Evolutionary conservation across 2,888 invertebrate genomes (phyloP).

Genomic region (Galeruca laticollis): DNA sequence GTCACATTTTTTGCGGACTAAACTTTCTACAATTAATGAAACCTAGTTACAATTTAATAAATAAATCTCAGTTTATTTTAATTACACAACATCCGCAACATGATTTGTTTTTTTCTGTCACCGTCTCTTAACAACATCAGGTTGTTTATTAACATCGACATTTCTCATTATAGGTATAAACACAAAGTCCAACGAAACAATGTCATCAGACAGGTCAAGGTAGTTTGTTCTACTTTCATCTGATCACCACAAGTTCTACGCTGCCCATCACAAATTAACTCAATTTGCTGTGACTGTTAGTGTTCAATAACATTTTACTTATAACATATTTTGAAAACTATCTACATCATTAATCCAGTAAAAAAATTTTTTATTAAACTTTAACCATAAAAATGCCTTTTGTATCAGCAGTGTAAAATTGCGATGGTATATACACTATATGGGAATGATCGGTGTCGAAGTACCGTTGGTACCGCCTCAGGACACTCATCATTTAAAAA

Average conservation of each 20-base stretch:
- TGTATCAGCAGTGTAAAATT: constrained; percentile 25
- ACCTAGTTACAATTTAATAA: background rate
- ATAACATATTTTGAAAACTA: no score
- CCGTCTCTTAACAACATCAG: background rate
- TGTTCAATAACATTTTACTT: no score
- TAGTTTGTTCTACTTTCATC: constrained; percentile 45
- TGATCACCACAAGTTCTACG: constrained; percentile 18
- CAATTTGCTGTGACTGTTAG: no score
- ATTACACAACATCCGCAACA: background rate
- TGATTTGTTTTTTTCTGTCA: background rate
- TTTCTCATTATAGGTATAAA: background rate
- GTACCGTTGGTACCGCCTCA: constrained; percentile 68
- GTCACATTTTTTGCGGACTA: background rate
- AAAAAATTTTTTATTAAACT: no score
- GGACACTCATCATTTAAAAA: constrained; percentile 36
- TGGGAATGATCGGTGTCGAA: constrained; percentile 66
- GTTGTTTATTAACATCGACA: background rate
- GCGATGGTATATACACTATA: constrained; percentile 37
- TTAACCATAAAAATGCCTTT: no score
- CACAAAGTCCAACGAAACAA: constrained; percentile 22
- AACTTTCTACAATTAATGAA: background rate
- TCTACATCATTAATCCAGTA: no score
- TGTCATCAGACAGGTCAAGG: constrained; percentile 43
- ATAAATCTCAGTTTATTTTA: background rate
- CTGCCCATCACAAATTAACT: background rate